Evolutionary conservation across 1,140 invertebrate genomes (phyloP), one percentile per base, ranked within the genome.

Genomic region (Melipona quadrifasciata): DNA sequence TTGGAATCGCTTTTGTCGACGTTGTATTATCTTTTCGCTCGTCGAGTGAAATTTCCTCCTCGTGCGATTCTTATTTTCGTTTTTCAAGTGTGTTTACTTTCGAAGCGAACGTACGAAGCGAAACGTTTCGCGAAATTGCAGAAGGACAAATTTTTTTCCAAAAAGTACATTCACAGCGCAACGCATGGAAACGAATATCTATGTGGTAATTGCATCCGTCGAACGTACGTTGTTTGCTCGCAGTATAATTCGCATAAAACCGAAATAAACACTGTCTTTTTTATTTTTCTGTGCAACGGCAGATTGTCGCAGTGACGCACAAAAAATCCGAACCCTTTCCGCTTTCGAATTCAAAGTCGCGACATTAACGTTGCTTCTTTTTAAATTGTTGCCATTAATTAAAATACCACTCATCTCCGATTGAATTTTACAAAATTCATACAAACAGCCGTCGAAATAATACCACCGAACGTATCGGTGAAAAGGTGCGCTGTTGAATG

Each of bases 1-100:
- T 74, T 57, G 73, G 57, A 57, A 74, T 74, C 53, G 73, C 73
- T 24, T n/a, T 74, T 24, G 31, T 74, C 27, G 12, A 57, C 27
- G 19, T 57, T 21, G 73, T 57, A n/a, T 58, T 58, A 58, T 39
- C n/a, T 61, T 67, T 75, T 58, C 55, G 5, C 11, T n/a, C 21
- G 27, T 19, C 8, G 53, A 24, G 39, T 39, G 53, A 57, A 57
- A 75, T 34, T 24, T 31, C 39, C 27, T 57, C 24, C 12, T 47
- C 21, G 19, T 65, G 24, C 31, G 47, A 16, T 11, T 39, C 17
- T 51, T 19, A 10, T n/a, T 74, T 57, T 34, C 11, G 1, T 74
- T 57, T 24, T 55, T 71, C 39, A 5, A 4, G 0, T 11, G n/a
- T 19, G 31, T 31, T 57, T 27, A 39, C n/a, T 47, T 73, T 73